phyloP scores from a whole-genome alignment of 2,113 vertebrate genomes.

The Mesitornis unicolor region DNA sequence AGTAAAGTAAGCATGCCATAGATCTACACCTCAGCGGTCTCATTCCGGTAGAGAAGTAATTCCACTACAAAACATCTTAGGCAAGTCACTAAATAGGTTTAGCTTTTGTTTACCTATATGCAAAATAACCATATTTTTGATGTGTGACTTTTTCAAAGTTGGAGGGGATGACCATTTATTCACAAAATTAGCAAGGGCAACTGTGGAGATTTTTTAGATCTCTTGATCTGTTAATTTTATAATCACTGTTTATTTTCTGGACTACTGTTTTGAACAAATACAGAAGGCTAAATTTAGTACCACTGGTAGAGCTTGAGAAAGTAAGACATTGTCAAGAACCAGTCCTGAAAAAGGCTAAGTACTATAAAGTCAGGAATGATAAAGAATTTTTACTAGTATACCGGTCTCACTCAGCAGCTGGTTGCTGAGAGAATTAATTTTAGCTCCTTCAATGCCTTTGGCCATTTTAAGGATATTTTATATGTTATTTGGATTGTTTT shows the following conservation, averaged over 20 bases:
- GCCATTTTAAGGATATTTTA: neutral
- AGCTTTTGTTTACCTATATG: neutral
- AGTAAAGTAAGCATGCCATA: neutral
- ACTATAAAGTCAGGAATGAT: neutral
- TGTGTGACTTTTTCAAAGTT: neutral
- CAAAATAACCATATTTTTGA: neutral
- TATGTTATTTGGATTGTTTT: neutral
- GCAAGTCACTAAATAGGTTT: neutral
- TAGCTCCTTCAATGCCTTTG: neutral
- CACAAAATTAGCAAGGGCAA: neutral
- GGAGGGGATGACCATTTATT: neutral
- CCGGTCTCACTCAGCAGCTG: neutral
- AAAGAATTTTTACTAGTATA: neutral
- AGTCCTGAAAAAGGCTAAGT: neutral
- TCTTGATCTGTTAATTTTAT: neutral
- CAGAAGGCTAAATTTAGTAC: neutral
- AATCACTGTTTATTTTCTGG: neutral
- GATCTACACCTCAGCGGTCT: neutral
- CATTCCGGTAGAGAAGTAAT: neutral
- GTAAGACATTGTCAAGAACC: rapidly evolving
- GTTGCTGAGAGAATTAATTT: neutral
- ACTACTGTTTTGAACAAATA: neutral
- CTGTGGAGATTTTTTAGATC: neutral
- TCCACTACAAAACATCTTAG: neutral
- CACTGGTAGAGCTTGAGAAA: neutral